These are phyloP conservation scores for Leptatherina wallacei DNA, from an alignment of 2,797 vertebrate species.

Conservation along the genomic window DNA sequence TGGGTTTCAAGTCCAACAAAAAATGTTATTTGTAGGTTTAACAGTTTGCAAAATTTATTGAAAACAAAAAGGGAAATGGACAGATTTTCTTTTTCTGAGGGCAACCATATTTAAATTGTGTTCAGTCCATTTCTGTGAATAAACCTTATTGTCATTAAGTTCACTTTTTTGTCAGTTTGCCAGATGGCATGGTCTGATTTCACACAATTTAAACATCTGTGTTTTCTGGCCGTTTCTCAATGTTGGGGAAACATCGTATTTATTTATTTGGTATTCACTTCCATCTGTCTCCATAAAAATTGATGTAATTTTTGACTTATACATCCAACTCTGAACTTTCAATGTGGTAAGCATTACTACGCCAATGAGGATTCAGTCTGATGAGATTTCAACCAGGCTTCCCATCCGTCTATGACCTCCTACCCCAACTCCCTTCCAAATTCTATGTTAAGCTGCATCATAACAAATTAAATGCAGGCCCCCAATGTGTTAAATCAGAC, in stretches of 20 bases:
- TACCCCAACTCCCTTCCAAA: constrained; percentile 8
- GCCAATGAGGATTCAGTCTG: constrained; percentile 27
- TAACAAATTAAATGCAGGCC: constrained; percentile 45
- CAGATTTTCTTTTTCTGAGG: no score
- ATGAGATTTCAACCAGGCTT: constrained; percentile 31
- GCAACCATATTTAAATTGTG: not conserved
- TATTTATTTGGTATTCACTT: not conserved
- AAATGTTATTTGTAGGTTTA: no score
- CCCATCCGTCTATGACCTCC: constrained; percentile 25
- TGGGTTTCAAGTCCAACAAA: no score
- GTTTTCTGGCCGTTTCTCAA: not conserved
- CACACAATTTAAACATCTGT: not conserved
- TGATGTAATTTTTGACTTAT: not conserved
- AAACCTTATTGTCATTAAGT: not conserved
- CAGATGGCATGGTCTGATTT: not conserved
- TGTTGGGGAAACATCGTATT: not conserved
- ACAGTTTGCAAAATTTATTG: no score
- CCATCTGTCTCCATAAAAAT: constrained; percentile 1
- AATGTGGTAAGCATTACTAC: constrained; percentile 17
- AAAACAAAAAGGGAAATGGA: no score
- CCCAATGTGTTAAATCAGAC: constrained; percentile 36
- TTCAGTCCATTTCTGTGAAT: not conserved
- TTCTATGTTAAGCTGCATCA: constrained; percentile 43
- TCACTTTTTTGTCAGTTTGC: not conserved
- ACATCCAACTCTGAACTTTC: constrained; percentile 25